Base-by-base conservation (phyloP, 2,888 invertebrate species). In the Tupiocoris notatus region DNA sequence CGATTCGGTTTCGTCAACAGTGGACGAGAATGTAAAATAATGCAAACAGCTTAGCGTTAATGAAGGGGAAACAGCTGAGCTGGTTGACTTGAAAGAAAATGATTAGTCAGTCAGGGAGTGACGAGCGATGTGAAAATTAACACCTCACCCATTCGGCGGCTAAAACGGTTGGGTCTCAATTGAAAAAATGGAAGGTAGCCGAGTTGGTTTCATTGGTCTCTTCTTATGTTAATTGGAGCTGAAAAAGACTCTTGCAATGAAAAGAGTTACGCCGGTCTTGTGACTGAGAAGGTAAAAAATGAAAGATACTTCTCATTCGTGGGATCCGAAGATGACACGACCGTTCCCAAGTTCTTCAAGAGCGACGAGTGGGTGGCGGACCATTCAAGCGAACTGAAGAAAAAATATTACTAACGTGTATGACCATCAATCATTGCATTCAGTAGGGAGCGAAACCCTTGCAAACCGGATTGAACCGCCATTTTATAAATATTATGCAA, bases 221-320 rank as follows among this genome's bases (percentile, higher is more conserved):
- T 70, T 70, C 70, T 70, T 70, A 70, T 70, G 70, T 70, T 70
- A 70, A 70, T 70, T 70, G 24, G 70, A 20, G 1, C 57, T 22
- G 20, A 21, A 63, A 21, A 21, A 21, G 22, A 12, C 39, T 7
- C 39, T 39, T 63, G 63, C 9, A 21, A 63, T 17, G 63, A 22
- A 63, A 59, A 63, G 21, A 21, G 21, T 21, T 63, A 20, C 21
- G 20, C 20, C 17, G 22, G 63, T 21, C 63, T 21, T 21, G 39
- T 39, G 39, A 39, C 63, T 12, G 22, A 3, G 17, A 63, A 18
- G 63, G 63, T 63, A 17, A 63, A 63, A 39, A 63, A 63, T 22
- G 63, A 17, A 59, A 63, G 63, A 63, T 63, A 21, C 16, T 21
- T 21, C 63, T 39, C 12, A 39, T 39, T 39, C 39, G 39, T 18